phyloP scores from a whole-genome alignment of 2,888 invertebrate species.

The Deilephila porcellus region DNA sequence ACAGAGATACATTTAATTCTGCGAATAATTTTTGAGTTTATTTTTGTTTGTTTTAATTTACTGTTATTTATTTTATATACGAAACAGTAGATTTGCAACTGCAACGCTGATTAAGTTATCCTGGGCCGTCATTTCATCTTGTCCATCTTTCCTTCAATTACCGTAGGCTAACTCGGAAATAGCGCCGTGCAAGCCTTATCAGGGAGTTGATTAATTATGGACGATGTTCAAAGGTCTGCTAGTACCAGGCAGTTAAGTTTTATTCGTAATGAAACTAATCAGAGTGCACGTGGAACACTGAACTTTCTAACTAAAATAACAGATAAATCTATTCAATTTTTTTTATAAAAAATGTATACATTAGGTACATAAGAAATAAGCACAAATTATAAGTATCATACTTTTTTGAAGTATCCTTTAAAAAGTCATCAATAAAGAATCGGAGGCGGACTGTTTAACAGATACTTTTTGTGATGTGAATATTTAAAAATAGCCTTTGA shows the following conservation, averaged over 20 bases:
- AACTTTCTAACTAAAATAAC: neutral
- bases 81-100: neutral
- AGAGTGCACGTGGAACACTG: neutral
- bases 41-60: too few species aligned
- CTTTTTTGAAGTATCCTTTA: neutral
- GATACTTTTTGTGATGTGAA: slow-evolving; percentile 28
- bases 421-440: slow-evolving; percentile 8
- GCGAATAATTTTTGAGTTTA: too few species aligned
- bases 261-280: neutral
- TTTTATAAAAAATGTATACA: too few species aligned
- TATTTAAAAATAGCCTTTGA: slow-evolving; percentile 9
- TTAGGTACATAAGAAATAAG: too few species aligned
- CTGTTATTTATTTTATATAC: too few species aligned
- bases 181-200: neutral
- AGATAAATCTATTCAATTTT: too few species aligned
- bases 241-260: neutral
- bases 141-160: neutral
- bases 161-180: neutral
- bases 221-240: neutral
- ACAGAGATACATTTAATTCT: too few species aligned
- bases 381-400: too few species aligned
- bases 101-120: neutral
- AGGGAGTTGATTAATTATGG: neutral
- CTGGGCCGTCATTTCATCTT: neutral
- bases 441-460: slow-evolving; percentile 1